phyloP scores from a whole-genome alignment of 2,888 invertebrate species.

The Drosophila monieri region DNA sequence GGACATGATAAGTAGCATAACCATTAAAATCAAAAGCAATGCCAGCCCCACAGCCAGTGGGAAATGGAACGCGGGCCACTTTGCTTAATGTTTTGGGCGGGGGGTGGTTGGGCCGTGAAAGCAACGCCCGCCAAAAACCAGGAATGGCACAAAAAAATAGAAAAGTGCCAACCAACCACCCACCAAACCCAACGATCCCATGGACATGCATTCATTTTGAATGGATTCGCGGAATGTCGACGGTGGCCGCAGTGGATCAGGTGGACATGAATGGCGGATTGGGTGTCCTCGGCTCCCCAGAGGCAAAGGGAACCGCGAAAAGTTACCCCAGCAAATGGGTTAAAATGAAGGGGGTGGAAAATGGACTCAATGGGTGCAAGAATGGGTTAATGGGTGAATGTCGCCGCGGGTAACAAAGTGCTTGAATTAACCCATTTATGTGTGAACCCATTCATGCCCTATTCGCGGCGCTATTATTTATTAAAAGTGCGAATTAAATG shows the following conservation, averaged over 20 bases:
- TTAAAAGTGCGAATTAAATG: not conserved
- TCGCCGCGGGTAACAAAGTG: constrained; percentile 24
- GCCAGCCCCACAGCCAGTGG: constrained; percentile 46
- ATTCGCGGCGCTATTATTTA: constrained; percentile 6
- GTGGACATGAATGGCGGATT: constrained; percentile 38
- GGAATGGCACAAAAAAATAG: not conserved
- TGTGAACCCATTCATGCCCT: not conserved
- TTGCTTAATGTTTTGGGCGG: constrained; percentile 71
- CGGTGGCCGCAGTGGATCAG: constrained; percentile 35
- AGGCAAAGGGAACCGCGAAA: constrained; percentile 7
- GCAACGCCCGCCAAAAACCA: constrained; percentile 36
- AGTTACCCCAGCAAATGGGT: not conserved
- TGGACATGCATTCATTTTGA: constrained; percentile 44
- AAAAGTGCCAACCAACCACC: not conserved
- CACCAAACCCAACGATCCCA: constrained; percentile 5
- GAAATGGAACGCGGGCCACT: constrained; percentile 76
- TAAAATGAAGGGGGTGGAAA: not conserved
- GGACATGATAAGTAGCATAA: constrained; percentile 75
- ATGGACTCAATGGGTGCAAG: not conserved
- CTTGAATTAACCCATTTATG: constrained; percentile 31
- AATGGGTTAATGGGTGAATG: constrained; percentile 31
- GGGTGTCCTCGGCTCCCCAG: constrained; percentile 8
- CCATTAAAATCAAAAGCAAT: constrained; percentile 74
- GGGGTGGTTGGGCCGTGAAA: constrained; percentile 60
- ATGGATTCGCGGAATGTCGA: constrained; percentile 36